Conservation (phyloP, 2,113 vertebrate species). For the Gallinago paraguaiae region DNA sequence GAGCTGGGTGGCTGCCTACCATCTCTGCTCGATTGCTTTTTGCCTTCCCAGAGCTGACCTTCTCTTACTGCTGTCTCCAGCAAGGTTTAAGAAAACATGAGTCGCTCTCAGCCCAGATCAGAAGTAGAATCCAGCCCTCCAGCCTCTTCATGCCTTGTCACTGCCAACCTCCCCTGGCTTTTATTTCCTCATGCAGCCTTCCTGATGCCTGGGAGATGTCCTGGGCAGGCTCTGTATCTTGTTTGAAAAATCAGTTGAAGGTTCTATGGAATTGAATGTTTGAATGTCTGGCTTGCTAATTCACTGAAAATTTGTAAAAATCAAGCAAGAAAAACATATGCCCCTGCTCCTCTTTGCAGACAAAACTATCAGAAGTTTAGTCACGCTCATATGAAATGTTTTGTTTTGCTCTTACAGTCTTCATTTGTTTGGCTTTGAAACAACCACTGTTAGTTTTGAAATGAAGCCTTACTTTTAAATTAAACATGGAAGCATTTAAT, state of each 20-base stretch:
- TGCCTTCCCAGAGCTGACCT: background rate
- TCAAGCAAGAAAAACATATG: background rate
- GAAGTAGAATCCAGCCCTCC: background rate
- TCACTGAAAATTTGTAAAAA: background rate
- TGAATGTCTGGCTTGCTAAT: background rate
- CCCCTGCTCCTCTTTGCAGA: background rate
- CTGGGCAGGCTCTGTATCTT: background rate
- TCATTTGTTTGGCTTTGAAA: background rate
- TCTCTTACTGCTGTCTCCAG: background rate
- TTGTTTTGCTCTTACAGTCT: background rate
- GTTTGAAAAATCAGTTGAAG: background rate
- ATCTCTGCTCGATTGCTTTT: background rate
- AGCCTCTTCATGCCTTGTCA: background rate
- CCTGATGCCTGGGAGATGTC: rapidly evolving
- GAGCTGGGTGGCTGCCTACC: background rate
- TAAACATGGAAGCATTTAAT: background rate
- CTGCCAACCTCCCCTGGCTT: rapidly evolving
- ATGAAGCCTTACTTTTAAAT: background rate
- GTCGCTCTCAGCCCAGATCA: background rate
- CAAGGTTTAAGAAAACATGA: background rate
- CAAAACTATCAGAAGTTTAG: background rate
- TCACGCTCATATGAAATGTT: background rate
- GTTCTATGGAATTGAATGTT: background rate
- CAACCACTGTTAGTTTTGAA: background rate
- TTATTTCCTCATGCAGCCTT: background rate